Evolutionary conservation across 1,140 invertebrate species (phyloP).

Genomic region (Adelges cooleyi): DNA sequence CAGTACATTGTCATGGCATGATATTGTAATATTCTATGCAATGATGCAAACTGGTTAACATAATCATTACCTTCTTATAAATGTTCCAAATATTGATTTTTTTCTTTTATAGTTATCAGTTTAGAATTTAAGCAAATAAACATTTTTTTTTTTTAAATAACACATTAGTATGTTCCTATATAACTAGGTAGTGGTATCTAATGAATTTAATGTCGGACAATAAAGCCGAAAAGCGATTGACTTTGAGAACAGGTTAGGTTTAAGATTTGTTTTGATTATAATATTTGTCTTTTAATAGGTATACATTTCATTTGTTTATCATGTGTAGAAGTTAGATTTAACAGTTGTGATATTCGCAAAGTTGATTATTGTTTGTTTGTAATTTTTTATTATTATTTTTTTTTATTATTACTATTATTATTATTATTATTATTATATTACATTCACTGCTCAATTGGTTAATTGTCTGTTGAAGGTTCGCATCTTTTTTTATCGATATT

Average conservation of each 20-base stretch:
- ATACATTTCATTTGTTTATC: conserved; percentile 16
- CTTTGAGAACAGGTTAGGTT: conserved; percentile 8
- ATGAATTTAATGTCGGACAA: conserved; percentile 7
- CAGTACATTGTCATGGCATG: too few species aligned
- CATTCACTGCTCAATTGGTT: background rate
- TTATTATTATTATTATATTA: too few species aligned
- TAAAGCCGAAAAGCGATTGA: background rate
- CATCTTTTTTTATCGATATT: background rate
- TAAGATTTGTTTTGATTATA: conserved; percentile 15
- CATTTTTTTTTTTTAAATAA: too few species aligned
- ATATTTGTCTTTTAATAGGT: background rate
- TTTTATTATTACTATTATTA: conserved; percentile 9
- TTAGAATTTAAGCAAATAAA: too few species aligned
- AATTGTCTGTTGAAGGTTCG: background rate
- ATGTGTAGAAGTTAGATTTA: conserved; percentile 17
- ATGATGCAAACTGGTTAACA: background rate
- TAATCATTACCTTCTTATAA: background rate
- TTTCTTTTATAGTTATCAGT: background rate
- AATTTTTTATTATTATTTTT: background rate
- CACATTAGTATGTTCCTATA: conserved; percentile 21
- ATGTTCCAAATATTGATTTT: background rate
- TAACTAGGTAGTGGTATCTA: background rate
- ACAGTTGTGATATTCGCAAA: conserved; percentile 24
- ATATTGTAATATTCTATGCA: too few species aligned
- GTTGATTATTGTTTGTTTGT: conserved; percentile 19